Evolutionary conservation across 2,797 vertebrate species (phyloP).

Genomic region (Atherinosoma microstoma): DNA sequence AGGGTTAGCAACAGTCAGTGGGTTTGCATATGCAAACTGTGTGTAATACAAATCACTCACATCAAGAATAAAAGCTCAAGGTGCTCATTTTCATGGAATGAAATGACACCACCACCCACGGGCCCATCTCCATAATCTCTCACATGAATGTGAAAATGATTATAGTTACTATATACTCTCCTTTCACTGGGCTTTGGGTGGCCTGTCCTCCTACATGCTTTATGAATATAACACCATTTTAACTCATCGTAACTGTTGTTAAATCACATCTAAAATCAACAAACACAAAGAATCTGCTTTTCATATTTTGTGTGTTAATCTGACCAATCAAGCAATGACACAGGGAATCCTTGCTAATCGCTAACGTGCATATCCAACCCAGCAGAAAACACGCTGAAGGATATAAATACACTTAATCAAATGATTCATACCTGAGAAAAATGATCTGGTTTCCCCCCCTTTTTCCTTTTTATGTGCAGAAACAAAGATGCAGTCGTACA

Average conservation of each 20-base stretch:
- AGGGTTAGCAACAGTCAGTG: background rate
- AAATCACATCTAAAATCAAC: background rate
- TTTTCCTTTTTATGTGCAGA: background rate
- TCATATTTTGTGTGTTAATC: background rate
- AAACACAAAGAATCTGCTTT: background rate
- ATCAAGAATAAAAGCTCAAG: background rate
- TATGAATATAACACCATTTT: background rate
- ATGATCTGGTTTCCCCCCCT: background rate
- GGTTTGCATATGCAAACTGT: slow-evolving; percentile 5
- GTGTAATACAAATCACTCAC: background rate
- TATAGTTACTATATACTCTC: background rate
- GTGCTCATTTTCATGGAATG: background rate
- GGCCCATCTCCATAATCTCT: background rate
- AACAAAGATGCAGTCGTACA: no score
- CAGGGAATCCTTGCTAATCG: background rate
- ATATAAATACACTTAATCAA: no score
- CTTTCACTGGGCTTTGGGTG: background rate
- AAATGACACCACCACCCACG: background rate
- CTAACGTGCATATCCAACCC: background rate
- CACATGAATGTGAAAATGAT: background rate
- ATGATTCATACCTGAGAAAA: background rate
- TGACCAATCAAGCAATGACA: background rate
- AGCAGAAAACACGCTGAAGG: no score
- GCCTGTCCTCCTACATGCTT: background rate
- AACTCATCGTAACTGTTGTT: background rate